Conservation (phyloP, 2,797 vertebrate genomes). For the Acestrorhynchus altus region DNA sequence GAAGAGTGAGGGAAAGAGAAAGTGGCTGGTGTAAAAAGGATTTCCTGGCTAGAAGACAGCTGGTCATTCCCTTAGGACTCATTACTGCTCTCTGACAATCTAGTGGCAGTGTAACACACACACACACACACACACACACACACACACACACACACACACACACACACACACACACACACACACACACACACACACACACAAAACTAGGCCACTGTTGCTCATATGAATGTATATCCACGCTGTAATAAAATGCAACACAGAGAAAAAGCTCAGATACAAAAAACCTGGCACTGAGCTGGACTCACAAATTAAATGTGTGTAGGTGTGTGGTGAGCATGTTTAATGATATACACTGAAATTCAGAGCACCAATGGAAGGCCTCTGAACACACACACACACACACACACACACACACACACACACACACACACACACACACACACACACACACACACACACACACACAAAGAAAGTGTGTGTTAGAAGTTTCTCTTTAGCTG, state of each 20-base stretch:
- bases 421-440: background rate
- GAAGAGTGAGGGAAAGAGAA: slow-evolving; percentile 45
- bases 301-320: background rate
- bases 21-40: slow-evolving; percentile 57
- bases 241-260: background rate
- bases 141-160: slow-evolving; percentile 25
- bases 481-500: slow-evolving; percentile 29
- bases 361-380: background rate
- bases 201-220: slow-evolving; percentile 44
- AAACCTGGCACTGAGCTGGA: background rate
- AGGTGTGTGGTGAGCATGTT: background rate
- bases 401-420: slow-evolving; percentile 4
- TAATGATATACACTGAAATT: background rate
- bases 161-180: slow-evolving; percentile 19
- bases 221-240: slow-evolving; percentile 42
- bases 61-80: slow-evolving; percentile 66
- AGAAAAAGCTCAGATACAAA: background rate
- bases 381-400: background rate
- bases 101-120: slow-evolving; percentile 32
- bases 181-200: slow-evolving; percentile 27
- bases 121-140: slow-evolving; percentile 26
- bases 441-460: background rate
- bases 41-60: slow-evolving; percentile 66
- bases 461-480: background rate
- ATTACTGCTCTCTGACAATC: slow-evolving; percentile 61